Evolutionary conservation across 1,140 invertebrate genomes (phyloP).

Genomic region (Drosophila seguyi): DNA sequence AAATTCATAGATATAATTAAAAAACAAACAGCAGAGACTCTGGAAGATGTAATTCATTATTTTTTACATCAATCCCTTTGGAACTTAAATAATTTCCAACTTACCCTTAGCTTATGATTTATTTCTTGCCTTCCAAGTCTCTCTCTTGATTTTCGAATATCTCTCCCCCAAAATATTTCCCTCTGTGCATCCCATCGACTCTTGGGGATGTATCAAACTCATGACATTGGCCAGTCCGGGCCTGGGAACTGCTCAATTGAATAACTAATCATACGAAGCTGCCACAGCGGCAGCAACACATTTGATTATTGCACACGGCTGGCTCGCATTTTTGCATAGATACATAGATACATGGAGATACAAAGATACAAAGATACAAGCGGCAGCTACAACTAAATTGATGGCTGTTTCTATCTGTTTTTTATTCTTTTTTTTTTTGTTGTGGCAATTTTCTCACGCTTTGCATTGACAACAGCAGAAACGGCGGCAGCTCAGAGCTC

Average conservation of each 20-base stretch:
- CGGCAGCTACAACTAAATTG: constrained; percentile 44
- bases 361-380: constrained; percentile 1
- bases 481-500: constrained; percentile 11
- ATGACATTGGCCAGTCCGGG: constrained; percentile 42
- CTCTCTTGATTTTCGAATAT: too few species aligned
- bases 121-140: too few species aligned
- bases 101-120: background rate
- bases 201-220: constrained; percentile 38
- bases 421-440: constrained; percentile 21
- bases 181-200: background rate
- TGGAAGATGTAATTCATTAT: too few species aligned
- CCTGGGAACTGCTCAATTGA: constrained; percentile 53
- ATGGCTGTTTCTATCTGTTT: constrained; percentile 40
- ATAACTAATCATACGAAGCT: constrained; percentile 46
- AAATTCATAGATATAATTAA: too few species aligned
- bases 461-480: constrained; percentile 56
- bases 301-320: constrained; percentile 52
- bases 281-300: constrained; percentile 37
- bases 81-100: background rate
- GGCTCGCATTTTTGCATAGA: constrained; percentile 49
- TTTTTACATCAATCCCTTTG: too few species aligned
- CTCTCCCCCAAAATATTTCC: background rate
- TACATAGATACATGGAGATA: background rate
- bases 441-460: constrained; percentile 58
- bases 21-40: too few species aligned